phyloP scores from a whole-genome alignment of 2,888 invertebrate genomes.

The Cryptocephalus primarius region DNA sequence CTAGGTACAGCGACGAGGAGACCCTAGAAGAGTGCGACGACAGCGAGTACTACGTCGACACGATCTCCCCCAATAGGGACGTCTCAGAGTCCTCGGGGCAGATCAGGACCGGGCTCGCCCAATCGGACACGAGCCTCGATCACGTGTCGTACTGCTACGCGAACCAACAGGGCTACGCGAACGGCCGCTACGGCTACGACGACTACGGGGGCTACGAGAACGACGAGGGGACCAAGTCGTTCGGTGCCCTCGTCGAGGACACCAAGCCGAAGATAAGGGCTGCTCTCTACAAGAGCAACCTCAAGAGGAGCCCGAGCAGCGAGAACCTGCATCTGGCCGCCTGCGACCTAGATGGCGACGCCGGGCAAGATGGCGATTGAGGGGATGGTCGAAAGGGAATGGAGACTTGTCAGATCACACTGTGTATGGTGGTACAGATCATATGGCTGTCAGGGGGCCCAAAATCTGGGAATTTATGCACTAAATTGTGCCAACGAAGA shows the following conservation, averaged over 20 bases:
- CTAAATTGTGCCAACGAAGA: too few species aligned
- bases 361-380: not conserved
- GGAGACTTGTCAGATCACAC: too few species aligned
- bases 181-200: conserved; percentile 61
- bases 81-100: conserved; percentile 36
- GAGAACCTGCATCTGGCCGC: conserved; percentile 19
- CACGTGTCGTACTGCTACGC: conserved; percentile 69
- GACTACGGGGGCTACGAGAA: conserved; percentile 49
- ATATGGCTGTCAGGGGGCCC: too few species aligned
- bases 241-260: conserved; percentile 18
- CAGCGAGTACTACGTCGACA: conserved; percentile 29
- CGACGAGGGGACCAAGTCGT: conserved; percentile 19
- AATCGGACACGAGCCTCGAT: conserved; percentile 55
- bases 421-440: too few species aligned
- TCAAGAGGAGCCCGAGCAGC: conserved; percentile 14
- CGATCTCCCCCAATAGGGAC: conserved; percentile 24
- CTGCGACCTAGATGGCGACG: conserved; percentile 19
- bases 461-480: too few species aligned
- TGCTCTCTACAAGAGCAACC: conserved; percentile 57
- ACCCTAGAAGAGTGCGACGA: conserved; percentile 29
- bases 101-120: conserved; percentile 19
- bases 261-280: conserved; percentile 60
- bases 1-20: conserved; percentile 32
- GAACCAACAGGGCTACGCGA: conserved; percentile 66
- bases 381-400: too few species aligned